Percentiles rank a stretch among this genome's conserved stretches.
phyloP scores from a whole-genome alignment of 2,797 vertebrate genomes.

The Taeniopygia guttata region DNA sequence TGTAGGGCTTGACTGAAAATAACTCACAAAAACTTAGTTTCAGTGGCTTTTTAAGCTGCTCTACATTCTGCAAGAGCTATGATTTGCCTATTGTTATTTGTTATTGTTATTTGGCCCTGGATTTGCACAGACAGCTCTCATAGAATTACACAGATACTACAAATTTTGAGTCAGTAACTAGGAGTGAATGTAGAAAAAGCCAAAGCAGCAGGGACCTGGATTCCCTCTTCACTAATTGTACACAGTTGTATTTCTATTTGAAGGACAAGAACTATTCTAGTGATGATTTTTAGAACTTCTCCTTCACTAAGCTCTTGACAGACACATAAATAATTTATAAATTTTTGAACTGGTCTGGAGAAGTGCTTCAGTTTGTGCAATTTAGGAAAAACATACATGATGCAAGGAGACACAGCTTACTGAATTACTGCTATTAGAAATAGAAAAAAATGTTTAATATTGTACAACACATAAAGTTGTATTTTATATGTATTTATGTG shows the following conservation, averaged over 20 bases:
- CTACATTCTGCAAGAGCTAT: not conserved
- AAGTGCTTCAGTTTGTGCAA: not conserved
- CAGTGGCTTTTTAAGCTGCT: not conserved
- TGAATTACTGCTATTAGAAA: not conserved
- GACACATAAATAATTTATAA: not conserved
- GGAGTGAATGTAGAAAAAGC: not conserved
- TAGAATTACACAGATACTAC: not conserved
- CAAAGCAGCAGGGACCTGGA: not conserved
- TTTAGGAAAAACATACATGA: not conserved
- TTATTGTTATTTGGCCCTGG: not conserved
- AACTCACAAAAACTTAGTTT: not conserved
- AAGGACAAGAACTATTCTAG: not conserved
- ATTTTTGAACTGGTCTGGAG: not conserved
- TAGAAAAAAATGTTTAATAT: not conserved
- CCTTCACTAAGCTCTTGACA: not conserved
- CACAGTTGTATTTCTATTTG: not conserved
- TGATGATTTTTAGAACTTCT: not conserved
- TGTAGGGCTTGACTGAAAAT: constrained; percentile 29
- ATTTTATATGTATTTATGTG: not conserved
- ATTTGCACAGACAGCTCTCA: not conserved
- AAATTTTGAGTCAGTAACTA: not conserved
- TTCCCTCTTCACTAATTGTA: not conserved
- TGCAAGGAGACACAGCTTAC: not conserved
- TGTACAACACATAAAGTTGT: not conserved
- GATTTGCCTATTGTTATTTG: not conserved